Base-by-base conservation (phyloP, 2,113 vertebrate species). In the Cacatua alba region DNA sequence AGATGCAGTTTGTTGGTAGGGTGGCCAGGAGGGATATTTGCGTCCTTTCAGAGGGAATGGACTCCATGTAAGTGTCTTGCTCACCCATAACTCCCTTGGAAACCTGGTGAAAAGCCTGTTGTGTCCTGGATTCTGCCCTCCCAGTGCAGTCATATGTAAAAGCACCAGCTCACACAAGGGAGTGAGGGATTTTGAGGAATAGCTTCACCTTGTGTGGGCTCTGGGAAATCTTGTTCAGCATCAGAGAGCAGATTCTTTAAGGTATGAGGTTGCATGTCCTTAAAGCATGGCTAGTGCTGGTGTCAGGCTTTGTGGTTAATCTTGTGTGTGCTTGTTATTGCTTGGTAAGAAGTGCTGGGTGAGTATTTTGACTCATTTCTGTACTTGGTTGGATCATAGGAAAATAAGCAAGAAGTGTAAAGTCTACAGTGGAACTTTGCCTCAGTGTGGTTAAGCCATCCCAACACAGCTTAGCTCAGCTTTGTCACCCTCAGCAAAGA, bases 321-420 rank as follows among this genome's bases (percentile, higher is more conserved):
- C 52, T 65, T 81, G 18, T 18, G 8, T 39, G 55, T 26, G 23
- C 39, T 82, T 2, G 0, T 64, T 69, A 13, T 4, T 51, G 35
- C 65, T 10, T 13, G 86, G 53, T 26, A 13, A 51, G 84, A 82
- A 78, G 55, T 13, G 51, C 35, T 51, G 28, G n/a, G 71, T n/a
- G 79, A 68, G 4, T 10, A 3, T 68, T 90, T 48, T 76, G 41
- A 39, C 78, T n/a, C 53, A 28, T 37, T 90, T 83, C 60, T 77
- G 17, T 14, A 12, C 49, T 74, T 0, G 0, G 17, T 16, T 26
- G 72, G 55, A 23, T 59, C 41, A 46, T 0, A 49, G 17, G 10
- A 74, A 90, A 92, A 49, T 20, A 37, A 80, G 25, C 28, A 53
- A 59, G 67, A 35, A 13, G 8, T 13, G 18, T 25, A 17, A 88